Evolutionary conservation across 1,140 invertebrate genomes (phyloP).

Genomic region (Oppia nitens): DNA sequence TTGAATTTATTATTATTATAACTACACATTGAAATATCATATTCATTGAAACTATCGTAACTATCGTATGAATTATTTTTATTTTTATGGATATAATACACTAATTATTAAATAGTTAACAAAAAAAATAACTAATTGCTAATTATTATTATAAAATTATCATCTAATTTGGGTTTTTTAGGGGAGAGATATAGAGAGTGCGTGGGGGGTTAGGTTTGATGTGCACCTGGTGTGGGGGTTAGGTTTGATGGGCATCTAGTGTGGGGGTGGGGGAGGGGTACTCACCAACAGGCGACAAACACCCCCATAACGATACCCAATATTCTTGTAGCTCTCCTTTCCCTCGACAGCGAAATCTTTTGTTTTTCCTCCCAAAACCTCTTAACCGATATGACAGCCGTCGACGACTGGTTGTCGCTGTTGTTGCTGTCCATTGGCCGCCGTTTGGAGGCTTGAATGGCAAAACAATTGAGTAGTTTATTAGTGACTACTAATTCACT

Average conservation of each 20-base stretch:
- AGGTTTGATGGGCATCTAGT: not conserved
- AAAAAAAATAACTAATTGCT: too few relatives aligned
- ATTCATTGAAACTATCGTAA: too few relatives aligned
- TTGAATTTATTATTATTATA: too few relatives aligned
- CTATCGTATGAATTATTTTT: too few relatives aligned
- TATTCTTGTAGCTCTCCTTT: conserved; percentile 73
- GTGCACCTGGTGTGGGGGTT: not conserved
- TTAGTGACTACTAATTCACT: not conserved
- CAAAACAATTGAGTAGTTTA: not conserved
- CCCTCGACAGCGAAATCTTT: conserved; percentile 74
- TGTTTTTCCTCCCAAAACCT: conserved; percentile 87
- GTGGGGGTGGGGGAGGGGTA: not conserved
- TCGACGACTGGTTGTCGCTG: conserved; percentile 1
- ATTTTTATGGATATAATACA: too few relatives aligned
- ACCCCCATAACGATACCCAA: conserved; percentile 79
- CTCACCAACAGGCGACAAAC: conserved; percentile 77
- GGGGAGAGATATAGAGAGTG: not conserved
- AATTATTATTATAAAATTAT: too few relatives aligned
- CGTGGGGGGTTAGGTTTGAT: not conserved
- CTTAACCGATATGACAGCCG: conserved; percentile 42
- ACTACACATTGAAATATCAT: too few relatives aligned
- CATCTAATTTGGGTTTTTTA: not conserved
- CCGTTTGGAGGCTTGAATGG: not conserved
- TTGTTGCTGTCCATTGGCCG: not conserved
- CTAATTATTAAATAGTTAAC: too few relatives aligned